Evolutionary conservation across 1,140 invertebrate genomes (phyloP).

Genomic region (Planococcus citri): DNA sequence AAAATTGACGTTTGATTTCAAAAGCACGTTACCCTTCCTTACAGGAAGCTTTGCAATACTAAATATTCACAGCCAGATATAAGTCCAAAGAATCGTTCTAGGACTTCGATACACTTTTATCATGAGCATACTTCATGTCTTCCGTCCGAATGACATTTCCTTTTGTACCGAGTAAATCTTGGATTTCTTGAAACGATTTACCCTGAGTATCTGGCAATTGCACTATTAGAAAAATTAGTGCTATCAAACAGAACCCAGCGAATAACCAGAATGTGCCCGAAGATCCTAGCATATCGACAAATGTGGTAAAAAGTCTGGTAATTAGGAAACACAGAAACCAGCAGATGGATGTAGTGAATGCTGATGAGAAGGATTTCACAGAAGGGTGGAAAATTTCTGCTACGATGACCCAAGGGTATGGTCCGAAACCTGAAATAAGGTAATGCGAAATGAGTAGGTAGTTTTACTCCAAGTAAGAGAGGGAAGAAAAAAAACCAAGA

Average conservation of each 20-base stretch:
- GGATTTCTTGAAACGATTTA: slow-evolving; percentile 61
- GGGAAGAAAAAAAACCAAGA: too few species aligned
- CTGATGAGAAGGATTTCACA: slow-evolving; percentile 59
- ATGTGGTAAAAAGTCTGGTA: slow-evolving; percentile 54
- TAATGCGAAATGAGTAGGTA: neutral
- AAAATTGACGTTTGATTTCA: too few species aligned
- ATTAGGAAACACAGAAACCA: slow-evolving; percentile 69
- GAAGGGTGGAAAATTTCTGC: slow-evolving; percentile 67
- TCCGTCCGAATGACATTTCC: neutral
- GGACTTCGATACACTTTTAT: neutral
- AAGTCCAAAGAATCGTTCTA: too few species aligned
- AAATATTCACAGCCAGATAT: too few species aligned
- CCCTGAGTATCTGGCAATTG: slow-evolving; percentile 73
- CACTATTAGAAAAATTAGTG: slow-evolving; percentile 48
- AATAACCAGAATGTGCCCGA: slow-evolving; percentile 70
- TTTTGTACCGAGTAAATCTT: slow-evolving; percentile 45
- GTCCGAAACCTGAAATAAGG: slow-evolving; percentile 52
- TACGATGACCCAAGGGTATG: slow-evolving; percentile 73
- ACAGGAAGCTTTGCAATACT: too few species aligned
- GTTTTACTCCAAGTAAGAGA: too few species aligned
- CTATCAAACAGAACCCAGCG: slow-evolving; percentile 48
- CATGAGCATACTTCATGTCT: neutral
- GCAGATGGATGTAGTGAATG: slow-evolving; percentile 58
- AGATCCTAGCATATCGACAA: slow-evolving; percentile 46
- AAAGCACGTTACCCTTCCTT: too few species aligned